Conservation (phyloP, 2,888 invertebrate species). For the Eilema sororculum region DNA sequence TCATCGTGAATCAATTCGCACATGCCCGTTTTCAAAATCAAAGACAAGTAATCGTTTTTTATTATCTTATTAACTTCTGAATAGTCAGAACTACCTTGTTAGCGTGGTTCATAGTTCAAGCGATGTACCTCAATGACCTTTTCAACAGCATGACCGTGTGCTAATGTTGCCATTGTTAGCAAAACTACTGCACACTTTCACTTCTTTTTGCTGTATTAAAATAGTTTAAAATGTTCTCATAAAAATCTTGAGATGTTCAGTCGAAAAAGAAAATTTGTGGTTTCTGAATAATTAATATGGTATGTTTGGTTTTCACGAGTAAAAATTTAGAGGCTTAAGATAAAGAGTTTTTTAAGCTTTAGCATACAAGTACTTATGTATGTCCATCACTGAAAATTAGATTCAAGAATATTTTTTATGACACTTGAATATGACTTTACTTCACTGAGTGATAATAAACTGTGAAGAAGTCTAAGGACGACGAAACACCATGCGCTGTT, state of each 20-base stretch:
- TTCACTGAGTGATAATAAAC: too few relatives aligned
- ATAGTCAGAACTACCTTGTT: conserved; percentile 18
- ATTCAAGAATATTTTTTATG: too few relatives aligned
- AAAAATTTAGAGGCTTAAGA: not conserved
- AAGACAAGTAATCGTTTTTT: conserved; percentile 3
- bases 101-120: conserved; percentile 22
- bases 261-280: not conserved
- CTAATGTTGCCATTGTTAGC: conserved; percentile 36
- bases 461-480: too few relatives aligned
- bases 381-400: too few relatives aligned
- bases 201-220: conserved; percentile 23
- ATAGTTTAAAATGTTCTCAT: conserved; percentile 5
- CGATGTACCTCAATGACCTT: conserved; percentile 28
- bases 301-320: not conserved
- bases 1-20: not conserved
- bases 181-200: conserved; percentile 27
- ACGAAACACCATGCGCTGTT: too few relatives aligned
- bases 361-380: too few relatives aligned
- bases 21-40: not conserved
- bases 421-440: too few relatives aligned
- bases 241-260: not conserved
- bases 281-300: not conserved
- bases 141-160: conserved; percentile 24
- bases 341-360: too few relatives aligned
- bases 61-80: conserved; percentile 18